Evolutionary conservation across 2,888 invertebrate genomes (phyloP), one percentile per base, ranked within the genome.

Genomic region (Drosophila robusta): DNA sequence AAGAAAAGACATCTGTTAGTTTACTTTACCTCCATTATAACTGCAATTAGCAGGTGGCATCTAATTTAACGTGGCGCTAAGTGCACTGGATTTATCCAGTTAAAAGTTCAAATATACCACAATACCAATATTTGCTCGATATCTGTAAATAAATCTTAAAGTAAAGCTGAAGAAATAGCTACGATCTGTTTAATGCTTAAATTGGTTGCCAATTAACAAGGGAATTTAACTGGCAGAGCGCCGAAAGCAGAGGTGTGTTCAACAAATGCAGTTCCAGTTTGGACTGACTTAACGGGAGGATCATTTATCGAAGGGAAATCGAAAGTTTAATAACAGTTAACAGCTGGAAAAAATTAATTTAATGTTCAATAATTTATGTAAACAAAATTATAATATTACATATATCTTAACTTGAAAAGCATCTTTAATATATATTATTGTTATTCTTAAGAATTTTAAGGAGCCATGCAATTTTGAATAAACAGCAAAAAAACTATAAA

Each of bases 81-180:
- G 83, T 78, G 88, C 86, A 81, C 88, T 86, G 84, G 85, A 86
- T 88, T 66, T 71, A 79, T 71, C 88, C 85, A 83, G 85, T 88
- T 88, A 74, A 83, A 80, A 68, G 72, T 68, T 8, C 49, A 76
- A 82, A 86, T 52, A 83, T 51, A 3, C 22, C 45, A 18, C 6
- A 24, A 22, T 47, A 8, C 36, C 39, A 63, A 73, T 70, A 70
- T 77, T 70, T 39, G 41, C 55, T 36, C 22, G 55, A 9, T 52
- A 26, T 44, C 47, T 45, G 64, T 66, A 68, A 70, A 83, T 62
- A 78, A 61, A 24, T 64, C 18, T 44, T 39, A 51, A 39, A 78
- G 60, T 52, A 36, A 34, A 39, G 39, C 16, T 18, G 22, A 58
- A n/a, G 11, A 58, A 64, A 46, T 68, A 61, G 38, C 50, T 36